Conservation (phyloP, 2,888 invertebrate genomes). For the Spilarctia lutea region DNA sequence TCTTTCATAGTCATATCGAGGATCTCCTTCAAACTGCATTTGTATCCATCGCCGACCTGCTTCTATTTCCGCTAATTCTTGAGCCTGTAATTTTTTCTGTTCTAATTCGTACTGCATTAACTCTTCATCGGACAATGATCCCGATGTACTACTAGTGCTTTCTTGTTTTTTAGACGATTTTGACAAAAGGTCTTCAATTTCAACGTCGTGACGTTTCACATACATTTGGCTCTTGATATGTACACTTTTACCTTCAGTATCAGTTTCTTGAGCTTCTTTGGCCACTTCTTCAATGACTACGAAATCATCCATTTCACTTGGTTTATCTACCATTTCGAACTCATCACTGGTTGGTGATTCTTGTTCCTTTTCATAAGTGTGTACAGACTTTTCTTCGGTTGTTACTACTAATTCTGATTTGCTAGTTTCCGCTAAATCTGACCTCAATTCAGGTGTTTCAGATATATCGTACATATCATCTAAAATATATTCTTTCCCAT, state of each 20-base stretch:
- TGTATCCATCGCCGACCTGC: constrained; percentile 96
- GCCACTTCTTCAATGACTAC: constrained; percentile 96
- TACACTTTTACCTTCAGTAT: constrained; percentile 93
- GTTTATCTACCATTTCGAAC: constrained; percentile 95
- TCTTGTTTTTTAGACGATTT: constrained; percentile 90
- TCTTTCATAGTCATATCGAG: constrained; percentile 92
- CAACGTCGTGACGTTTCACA: constrained; percentile 88
- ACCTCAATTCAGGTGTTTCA: constrained; percentile 86
- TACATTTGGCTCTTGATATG: constrained; percentile 86
- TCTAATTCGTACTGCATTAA: constrained; percentile 89
- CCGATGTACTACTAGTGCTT: constrained; percentile 86
- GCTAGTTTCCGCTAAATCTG: constrained; percentile 80
- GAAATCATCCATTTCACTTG: constrained; percentile 94
- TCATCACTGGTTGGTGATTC: constrained; percentile 94
- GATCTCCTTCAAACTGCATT: constrained; percentile 94
- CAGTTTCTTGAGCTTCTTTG: constrained; percentile 93
- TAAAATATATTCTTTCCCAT: constrained; percentile 88
- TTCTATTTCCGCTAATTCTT: constrained; percentile 87
- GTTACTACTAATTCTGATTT: constrained; percentile 87
- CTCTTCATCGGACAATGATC: constrained; percentile 87
- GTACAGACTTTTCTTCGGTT: constrained; percentile 86
- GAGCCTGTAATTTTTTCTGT: constrained; percentile 84
- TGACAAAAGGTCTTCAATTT: constrained; percentile 90
- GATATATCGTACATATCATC: constrained; percentile 87
- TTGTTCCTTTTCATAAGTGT: constrained; percentile 85